phyloP scores from a whole-genome alignment of 2,113 vertebrate species.

The Nothoprocta perdicaria region DNA sequence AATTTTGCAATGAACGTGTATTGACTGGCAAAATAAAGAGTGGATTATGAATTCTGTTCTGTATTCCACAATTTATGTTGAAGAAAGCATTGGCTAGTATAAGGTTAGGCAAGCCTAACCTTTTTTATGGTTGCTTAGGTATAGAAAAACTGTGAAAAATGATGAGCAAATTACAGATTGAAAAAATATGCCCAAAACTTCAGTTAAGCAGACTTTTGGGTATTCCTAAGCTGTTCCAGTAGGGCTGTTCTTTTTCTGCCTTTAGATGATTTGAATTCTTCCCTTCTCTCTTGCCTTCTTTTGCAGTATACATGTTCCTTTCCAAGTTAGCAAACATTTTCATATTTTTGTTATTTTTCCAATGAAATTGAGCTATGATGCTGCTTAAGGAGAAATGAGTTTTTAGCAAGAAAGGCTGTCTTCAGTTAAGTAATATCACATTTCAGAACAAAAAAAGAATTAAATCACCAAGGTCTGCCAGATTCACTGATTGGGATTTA shows the following conservation, averaged over 20 bases:
- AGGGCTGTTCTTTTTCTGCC: background rate
- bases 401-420: constrained; percentile 33
- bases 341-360: constrained; percentile 12
- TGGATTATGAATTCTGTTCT: background rate
- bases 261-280: background rate
- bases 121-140: background rate
- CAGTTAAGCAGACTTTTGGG: background rate
- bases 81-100: background rate
- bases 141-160: constrained; percentile 1
- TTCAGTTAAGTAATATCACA: background rate
- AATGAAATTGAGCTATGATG: constrained; percentile 31
- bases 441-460: constrained; percentile 1
- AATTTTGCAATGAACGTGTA: background rate
- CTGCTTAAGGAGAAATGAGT: constrained; percentile 18
- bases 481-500: background rate
- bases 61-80: background rate
- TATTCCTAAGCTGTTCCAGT: background rate
- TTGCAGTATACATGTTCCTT: background rate
- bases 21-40: background rate
- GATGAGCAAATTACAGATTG: constrained; percentile 11
- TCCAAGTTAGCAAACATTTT: constrained; percentile 36
- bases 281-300: background rate
- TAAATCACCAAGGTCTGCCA: background rate
- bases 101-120: background rate
- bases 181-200: background rate